phyloP scores from a whole-genome alignment of 2,113 vertebrate species.

The Leptobrachium ailaonicum region DNA sequence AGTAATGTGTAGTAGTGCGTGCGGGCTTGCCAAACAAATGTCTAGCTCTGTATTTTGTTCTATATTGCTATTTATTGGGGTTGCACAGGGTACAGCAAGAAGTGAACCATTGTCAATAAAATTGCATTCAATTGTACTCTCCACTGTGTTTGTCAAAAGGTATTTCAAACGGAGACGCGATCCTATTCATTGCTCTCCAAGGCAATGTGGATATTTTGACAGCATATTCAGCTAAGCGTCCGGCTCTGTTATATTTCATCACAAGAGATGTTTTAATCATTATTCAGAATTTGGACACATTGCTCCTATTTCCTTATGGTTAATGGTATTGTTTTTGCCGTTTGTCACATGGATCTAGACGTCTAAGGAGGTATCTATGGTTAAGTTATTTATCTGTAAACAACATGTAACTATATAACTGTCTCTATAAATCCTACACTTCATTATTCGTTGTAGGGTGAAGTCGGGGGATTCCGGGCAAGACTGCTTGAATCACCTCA shows the following conservation, averaged over 20 bases:
- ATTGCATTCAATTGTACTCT: conserved; percentile 8
- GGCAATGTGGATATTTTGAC: conserved; percentile 8
- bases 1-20: conserved; percentile 37
- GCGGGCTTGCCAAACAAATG: conserved; percentile 12
- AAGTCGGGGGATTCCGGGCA: too few species aligned
- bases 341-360: neutral
- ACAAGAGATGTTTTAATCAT: neutral
- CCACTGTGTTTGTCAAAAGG: conserved; percentile 11
- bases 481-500: too few species aligned
- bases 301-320: neutral
- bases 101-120: neutral
- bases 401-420: neutral
- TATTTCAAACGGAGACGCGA: conserved; percentile 21
- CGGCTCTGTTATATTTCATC: conserved; percentile 1
- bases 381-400: neutral
- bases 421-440: neutral
- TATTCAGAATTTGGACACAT: neutral
- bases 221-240: conserved; percentile 10
- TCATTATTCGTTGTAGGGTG: neutral
- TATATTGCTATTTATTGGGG: conserved; percentile 20
- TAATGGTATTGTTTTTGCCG: neutral
- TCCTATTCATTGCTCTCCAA: conserved; percentile 22
- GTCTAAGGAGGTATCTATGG: neutral
- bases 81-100: neutral
- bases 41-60: conserved; percentile 18